Percentiles rank a stretch among this genome's conserved stretches.
phyloP scores from a whole-genome alignment of 2,113 vertebrate genomes.

The Elaphurus davidianus region DNA sequence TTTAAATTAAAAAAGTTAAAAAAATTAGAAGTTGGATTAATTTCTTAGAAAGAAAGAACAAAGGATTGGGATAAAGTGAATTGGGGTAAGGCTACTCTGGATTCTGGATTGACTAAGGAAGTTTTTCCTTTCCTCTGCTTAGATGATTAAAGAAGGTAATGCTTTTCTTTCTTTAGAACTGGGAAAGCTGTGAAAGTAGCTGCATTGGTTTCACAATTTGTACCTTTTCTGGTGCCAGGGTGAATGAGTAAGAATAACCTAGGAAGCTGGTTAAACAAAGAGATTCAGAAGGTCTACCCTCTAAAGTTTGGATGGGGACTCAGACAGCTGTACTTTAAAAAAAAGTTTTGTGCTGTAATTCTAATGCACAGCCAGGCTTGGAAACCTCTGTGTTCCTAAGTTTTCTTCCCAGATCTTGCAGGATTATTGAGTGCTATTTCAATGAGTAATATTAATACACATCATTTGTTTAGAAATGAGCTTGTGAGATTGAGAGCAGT shows the following conservation, averaged over 20 bases:
- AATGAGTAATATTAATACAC: not conserved
- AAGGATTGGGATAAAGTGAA: not conserved
- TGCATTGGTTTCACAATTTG: not conserved
- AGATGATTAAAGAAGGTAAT: not conserved
- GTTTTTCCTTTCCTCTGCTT: not conserved
- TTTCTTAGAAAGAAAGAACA: not conserved
- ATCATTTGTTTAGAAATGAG: conserved; percentile 4
- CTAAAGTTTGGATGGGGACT: not conserved
- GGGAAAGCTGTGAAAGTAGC: not conserved
- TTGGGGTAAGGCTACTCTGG: not conserved
- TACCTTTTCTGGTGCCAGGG: not conserved
- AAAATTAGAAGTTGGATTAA: not conserved
- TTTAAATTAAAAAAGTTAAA: not conserved
- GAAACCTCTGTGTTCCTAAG: not conserved
- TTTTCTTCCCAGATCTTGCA: conserved; percentile 3
- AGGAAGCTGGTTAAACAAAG: not conserved
- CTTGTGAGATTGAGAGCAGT: not conserved
- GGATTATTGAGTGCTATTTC: not conserved
- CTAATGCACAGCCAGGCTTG: not conserved
- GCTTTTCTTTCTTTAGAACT: not conserved
- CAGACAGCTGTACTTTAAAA: not conserved
- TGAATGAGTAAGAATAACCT: not conserved
- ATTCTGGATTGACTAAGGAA: not conserved
- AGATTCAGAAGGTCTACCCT: not conserved
- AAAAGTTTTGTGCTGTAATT: not conserved